phyloP scores from a whole-genome alignment of 2,888 invertebrate species.

The Meliscaeva auricollis region DNA sequence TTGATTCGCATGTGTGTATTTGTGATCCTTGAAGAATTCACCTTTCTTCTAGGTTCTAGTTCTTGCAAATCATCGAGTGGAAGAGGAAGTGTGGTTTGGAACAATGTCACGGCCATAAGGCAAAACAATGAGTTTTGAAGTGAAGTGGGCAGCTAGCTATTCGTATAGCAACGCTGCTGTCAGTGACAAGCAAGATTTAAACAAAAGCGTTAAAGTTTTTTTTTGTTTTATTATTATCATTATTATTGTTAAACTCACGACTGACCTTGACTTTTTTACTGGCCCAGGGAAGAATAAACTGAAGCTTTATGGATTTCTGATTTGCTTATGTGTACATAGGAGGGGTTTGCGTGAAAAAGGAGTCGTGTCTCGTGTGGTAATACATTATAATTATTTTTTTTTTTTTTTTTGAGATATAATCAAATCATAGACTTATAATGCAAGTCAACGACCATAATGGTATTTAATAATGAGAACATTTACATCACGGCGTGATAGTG shows the following conservation, averaged over 20 bases:
- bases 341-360: background rate
- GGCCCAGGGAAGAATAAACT: constrained; percentile 37
- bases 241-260: constrained; percentile 17
- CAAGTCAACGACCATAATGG: constrained; percentile 27
- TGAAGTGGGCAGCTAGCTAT: constrained; percentile 32
- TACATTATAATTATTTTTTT: too few relatives aligned
- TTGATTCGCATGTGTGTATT: too few relatives aligned
- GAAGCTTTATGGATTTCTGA: background rate
- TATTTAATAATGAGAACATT: too few relatives aligned
- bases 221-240: constrained; percentile 7
- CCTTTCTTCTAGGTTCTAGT: constrained; percentile 27
- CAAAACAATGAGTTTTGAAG: constrained; percentile 43
- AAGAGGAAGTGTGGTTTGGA: constrained; percentile 54
- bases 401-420: too few relatives aligned
- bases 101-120: constrained; percentile 69
- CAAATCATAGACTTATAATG: background rate
- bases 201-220: constrained; percentile 41
- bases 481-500: too few relatives aligned
- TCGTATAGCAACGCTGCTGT: background rate
- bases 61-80: constrained; percentile 25
- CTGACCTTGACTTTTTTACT: constrained; percentile 67
- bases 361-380: background rate
- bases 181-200: constrained; percentile 50
- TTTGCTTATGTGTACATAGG: background rate
- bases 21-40: background rate